Evolutionary conservation across 1,140 invertebrate species (phyloP), one percentile per base, ranked within the genome.

Genomic region (Amphibalanus amphitrite): DNA sequence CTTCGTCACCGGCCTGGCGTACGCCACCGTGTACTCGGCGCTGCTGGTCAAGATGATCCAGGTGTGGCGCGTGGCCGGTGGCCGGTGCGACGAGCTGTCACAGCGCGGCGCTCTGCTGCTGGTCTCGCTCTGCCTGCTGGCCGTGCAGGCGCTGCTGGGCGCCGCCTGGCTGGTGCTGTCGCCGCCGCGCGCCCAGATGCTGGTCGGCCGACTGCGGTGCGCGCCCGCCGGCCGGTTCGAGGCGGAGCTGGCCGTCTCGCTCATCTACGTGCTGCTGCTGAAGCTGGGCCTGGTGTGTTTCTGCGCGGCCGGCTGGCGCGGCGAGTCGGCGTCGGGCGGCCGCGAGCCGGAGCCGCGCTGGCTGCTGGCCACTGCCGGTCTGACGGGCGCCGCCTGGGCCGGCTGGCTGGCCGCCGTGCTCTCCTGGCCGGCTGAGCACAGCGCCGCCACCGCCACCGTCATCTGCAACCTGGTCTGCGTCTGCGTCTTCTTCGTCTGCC

Each of bases 21-120:
- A 84, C 74, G 77, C 81, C 20, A 76, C 83, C 29, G 77, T 80
- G 15, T 83, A 82, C 71, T 77, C 79, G 26, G 79, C 80, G 1
- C 78, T 84, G 73, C 77, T 85, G 67, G 79, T 84, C 0, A 84
- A 84, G 72, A 79, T 83, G 13, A 77, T 82, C 26, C 80, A 82
- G 72, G 79, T 77, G 30, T 83, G 81, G 80, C 71, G 73, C 38
- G 59, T 74, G n/a, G 70, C 40, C 29, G 71, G 65, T 28, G 71
- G 67, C 69, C 69, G 74, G 20, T 68, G 67, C n/a, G 73, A 72
- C 64, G 70, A 69, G 20, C 64, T 73, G 65, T 79, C 28, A 74
- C 78, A 28, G 73, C 82, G 82, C 15, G 72, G 79, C 30, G 81
- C 81, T 8, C 76, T 83, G 0, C 75, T 84, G 40, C 76, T 83